phyloP scores from a whole-genome alignment of 2,113 vertebrate species.

The Xyrauchen texanus region DNA sequence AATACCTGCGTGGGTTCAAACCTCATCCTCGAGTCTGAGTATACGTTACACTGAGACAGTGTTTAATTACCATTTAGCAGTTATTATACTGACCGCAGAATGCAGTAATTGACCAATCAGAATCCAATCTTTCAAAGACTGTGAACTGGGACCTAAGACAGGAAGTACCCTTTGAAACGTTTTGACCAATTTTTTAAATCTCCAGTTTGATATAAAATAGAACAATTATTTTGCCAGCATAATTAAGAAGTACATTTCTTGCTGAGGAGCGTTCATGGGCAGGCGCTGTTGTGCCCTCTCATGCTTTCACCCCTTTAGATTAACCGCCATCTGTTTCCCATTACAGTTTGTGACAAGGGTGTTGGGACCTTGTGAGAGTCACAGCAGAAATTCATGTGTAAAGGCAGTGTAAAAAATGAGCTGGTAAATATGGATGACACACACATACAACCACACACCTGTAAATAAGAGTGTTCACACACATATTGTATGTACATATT shows the following conservation, averaged over 20 bases:
- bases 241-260: slow-evolving; percentile 48
- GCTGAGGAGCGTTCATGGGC: slow-evolving; percentile 42
- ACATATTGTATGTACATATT: neutral
- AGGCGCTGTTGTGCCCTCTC: slow-evolving; percentile 40
- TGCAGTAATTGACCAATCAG: too few species aligned
- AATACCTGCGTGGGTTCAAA: too few species aligned
- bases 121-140: too few species aligned
- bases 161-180: neutral
- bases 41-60: too few species aligned
- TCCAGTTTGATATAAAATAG: slow-evolving; percentile 25
- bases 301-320: slow-evolving; percentile 51
- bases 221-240: slow-evolving; percentile 34
- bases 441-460: slow-evolving; percentile 12
- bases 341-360: slow-evolving; percentile 51
- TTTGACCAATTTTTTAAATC: neutral
- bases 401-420: neutral
- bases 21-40: too few species aligned
- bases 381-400: neutral
- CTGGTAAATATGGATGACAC: slow-evolving; percentile 31
- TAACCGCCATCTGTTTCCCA: slow-evolving; percentile 62
- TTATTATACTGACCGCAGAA: too few species aligned
- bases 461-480: neutral
- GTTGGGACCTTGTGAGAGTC: slow-evolving; percentile 47
- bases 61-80: too few species aligned
- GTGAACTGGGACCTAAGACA: too few species aligned